Evolutionary conservation across 2,113 vertebrate species (phyloP).

Genomic region (Rutilus rutilus): DNA sequence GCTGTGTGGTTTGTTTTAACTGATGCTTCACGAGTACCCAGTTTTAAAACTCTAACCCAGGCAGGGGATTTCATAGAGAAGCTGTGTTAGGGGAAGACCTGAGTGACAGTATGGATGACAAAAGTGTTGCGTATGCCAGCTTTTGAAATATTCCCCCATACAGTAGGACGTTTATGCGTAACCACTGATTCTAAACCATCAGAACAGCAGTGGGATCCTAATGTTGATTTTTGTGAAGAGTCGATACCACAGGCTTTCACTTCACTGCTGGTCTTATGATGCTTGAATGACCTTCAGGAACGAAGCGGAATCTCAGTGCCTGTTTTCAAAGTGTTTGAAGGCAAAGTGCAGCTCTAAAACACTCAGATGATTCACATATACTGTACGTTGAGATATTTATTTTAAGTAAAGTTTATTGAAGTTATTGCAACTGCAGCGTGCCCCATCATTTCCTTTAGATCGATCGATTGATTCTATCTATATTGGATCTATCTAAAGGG

Average conservation of each 20-base stretch:
- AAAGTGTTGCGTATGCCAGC: neutral
- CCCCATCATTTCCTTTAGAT: neutral
- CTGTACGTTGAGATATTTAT: neutral
- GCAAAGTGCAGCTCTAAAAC: neutral
- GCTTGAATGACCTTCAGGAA: neutral
- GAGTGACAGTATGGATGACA: neutral
- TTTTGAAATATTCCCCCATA: neutral
- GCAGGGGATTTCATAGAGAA: conserved; percentile 4
- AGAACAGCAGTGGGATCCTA: neutral
- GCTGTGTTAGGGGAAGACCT: neutral
- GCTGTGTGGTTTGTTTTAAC: neutral
- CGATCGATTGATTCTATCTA: neutral
- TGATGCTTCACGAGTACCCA: neutral
- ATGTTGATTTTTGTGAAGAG: neutral
- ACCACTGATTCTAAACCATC: neutral
- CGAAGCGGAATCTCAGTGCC: neutral
- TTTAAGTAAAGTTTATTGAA: neutral
- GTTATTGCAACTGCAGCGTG: neutral
- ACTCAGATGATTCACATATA: neutral
- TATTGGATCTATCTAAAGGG: neutral
- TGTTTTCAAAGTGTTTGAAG: neutral
- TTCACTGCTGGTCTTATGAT: neutral
- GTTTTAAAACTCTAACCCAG: conserved; percentile 2
- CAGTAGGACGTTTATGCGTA: neutral
- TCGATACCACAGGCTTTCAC: neutral